Base-by-base conservation (phyloP, 2,888 invertebrate species). In the Blastobasis lacticolella region DNA sequence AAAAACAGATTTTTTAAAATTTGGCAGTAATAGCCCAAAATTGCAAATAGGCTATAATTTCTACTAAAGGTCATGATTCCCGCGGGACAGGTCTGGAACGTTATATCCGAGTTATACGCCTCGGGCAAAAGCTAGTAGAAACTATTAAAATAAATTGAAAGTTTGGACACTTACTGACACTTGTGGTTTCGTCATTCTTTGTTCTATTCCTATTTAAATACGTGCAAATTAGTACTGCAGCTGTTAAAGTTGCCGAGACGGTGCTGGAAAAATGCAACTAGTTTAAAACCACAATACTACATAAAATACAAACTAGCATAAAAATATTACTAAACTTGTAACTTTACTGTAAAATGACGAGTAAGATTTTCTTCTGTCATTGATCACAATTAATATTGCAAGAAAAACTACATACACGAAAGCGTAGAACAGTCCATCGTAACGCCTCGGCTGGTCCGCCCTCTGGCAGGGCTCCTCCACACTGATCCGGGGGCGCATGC, bases 391-490 rank as follows among this genome's bases (percentile, higher is more conserved):
- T n/a, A n/a, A n/a, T n/a, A n/a, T n/a, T n/a, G n/a, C n/a, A n/a
- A n/a, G n/a, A n/a, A n/a, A n/a, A n/a, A n/a, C n/a, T 52, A 73
- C 83, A 75, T 49, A 87, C 87, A 81, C 49, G 54, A 86, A 86
- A 0, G 70, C 64, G 61, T 73, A 75, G 61, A 81, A 78, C 47
- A 67, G 60, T 49, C 62, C 66, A 65, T 75, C 81, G 44, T 66
- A 81, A 36, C 66, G 56, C 50, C 58, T 62, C 0, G 70, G 59
- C 6, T 75, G 62, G 1, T 71, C 69, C 3, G 62, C 57, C 5
- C 61, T 67, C 63, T 86, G 86, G 51, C 87, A 87, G 2, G 69
- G 60, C 36, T 79, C 78, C 0, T 63, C 66, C 38, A 79, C 61
- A 1, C 68, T 59, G 47, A 87, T 80, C 45, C 66, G 67, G 0